Evolutionary conservation across 2,888 invertebrate genomes (phyloP), one percentile per base, ranked within the genome.

Genomic region (Eremobia ochroleuca): DNA sequence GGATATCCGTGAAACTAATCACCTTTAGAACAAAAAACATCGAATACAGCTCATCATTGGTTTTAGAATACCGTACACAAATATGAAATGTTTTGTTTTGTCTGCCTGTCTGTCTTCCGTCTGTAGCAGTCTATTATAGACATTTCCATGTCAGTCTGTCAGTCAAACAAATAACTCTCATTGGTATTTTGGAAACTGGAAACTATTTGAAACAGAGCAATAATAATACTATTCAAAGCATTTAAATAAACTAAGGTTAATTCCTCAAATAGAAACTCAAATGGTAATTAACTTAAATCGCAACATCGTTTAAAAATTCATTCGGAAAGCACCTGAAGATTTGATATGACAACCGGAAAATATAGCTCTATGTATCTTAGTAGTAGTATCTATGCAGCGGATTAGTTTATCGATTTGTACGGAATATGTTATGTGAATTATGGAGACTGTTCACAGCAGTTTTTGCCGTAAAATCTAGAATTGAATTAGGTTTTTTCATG

Each of bases 1-100:
- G 66, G 62, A 74, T 83, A 83, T 77, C 72, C 71, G 76, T 64
- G 61, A 52, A 81, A 49, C 66, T 61, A 76, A 80, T 67, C 13
- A 75, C 46, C 3, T n/a, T 31, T 0, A 4, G 9, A 49, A 71
- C 81, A 85, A 85, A 84, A 84, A 77, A 69, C 4, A 31, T n/a
- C 18, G 46, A 76, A 64, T n/a, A 28, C 15, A 62, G 21, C 34
- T 71, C 67, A 76, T 71, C 52, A 43, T 62, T 62, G 5, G 9
- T 43, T 69, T 58, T 69, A 46, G 58, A 73, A 52, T 75, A n/a
- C 62, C n/a, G 65, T 46, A 52, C 1, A 28, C 13, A 65, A 68
- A 46, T 28, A 61, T 34, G 4, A 37, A 61, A 49, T 40, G n/a
- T 40, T 65, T 46, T 28, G n/a, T 62, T 72, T n/a, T 13, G 31